Base-by-base conservation (phyloP, 2,888 invertebrate genomes). In the Brachyopa scutellaris region DNA sequence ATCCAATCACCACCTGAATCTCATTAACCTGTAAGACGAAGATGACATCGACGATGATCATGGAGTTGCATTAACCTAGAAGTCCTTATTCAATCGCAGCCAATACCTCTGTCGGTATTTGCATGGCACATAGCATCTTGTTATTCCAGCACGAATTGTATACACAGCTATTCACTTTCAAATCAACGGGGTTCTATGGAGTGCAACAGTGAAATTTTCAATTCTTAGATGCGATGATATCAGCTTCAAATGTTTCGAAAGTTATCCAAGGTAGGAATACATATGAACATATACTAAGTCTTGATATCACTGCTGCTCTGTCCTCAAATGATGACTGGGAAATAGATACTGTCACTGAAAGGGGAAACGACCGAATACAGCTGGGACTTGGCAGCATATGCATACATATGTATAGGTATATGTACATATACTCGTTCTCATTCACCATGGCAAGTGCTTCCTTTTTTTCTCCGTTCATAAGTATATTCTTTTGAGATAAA, bases 241-340 rank as follows among this genome's bases (percentile, higher is more conserved):
- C 55, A 38, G 36, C 23, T 55, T 38, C 23, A 23, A 38, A 55
- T 55, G 38, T 55, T n/a, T n/a, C n/a, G n/a, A n/a, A n/a, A n/a
- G n/a, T n/a, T n/a, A n/a, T n/a, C n/a, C n/a, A n/a, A n/a, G n/a
- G n/a, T n/a, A n/a, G n/a, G n/a, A n/a, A n/a, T n/a, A n/a, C n/a
- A n/a, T n/a, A n/a, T n/a, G n/a, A n/a, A n/a, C n/a, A n/a, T n/a
- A n/a, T n/a, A n/a, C n/a, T n/a, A n/a, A n/a, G n/a, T n/a, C n/a
- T n/a, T n/a, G n/a, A 21, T 57, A 40, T 40, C 26, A 57, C 9
- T 38, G 38, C 57, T 23, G n/a, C 21, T 57, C 19, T 38, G 42
- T 21, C 36, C 17, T 29, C 21, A 36, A 36, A 21, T 31, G 36
- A 36, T 36, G 29, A 17, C 51, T 31, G 17, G 17, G n/a, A 29